Evolutionary conservation across 2,888 invertebrate species (phyloP).

Genomic region (Melangyna quadrimaculata): DNA sequence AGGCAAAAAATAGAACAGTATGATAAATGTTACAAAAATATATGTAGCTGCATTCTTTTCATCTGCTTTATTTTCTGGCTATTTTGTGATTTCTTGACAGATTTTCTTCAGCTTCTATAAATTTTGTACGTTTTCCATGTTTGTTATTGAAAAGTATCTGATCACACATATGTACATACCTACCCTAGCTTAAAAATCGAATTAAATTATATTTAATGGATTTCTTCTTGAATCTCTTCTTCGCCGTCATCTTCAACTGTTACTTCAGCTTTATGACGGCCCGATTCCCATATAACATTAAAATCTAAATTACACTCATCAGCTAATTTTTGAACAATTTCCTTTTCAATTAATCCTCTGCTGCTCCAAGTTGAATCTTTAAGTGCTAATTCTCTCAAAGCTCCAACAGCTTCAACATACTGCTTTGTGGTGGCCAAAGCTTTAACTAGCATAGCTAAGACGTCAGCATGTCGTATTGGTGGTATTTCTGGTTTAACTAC

Average conservation of each 20-base stretch:
- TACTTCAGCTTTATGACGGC: slow-evolving; percentile 52
- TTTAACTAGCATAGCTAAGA: slow-evolving; percentile 79
- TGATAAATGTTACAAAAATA: too few species aligned
- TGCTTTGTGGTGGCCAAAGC: slow-evolving; percentile 78
- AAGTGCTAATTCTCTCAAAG: slow-evolving; percentile 78
- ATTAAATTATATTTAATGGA: slow-evolving; percentile 56
- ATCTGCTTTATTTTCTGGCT: too few species aligned
- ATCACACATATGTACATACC: too few species aligned
- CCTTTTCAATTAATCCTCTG: slow-evolving; percentile 77
- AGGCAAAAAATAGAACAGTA: too few species aligned
- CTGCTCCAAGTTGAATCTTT: slow-evolving; percentile 79
- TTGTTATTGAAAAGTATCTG: too few species aligned
- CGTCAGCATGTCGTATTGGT: slow-evolving; percentile 79
- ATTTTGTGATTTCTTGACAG: too few species aligned
- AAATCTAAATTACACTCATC: slow-evolving; percentile 80
- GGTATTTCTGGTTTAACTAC: slow-evolving; percentile 79
- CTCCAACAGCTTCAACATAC: slow-evolving; percentile 78
- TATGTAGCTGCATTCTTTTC: too few species aligned
- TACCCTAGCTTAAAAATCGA: not conserved
- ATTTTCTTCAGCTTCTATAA: too few species aligned
- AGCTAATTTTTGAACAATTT: slow-evolving; percentile 78
- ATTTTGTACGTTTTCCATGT: too few species aligned
- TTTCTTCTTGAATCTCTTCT: slow-evolving; percentile 79
- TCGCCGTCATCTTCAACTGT: slow-evolving; percentile 72
- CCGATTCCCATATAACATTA: slow-evolving; percentile 79